phyloP scores from a whole-genome alignment of 2,797 vertebrate species.

The Danio tinwini region DNA sequence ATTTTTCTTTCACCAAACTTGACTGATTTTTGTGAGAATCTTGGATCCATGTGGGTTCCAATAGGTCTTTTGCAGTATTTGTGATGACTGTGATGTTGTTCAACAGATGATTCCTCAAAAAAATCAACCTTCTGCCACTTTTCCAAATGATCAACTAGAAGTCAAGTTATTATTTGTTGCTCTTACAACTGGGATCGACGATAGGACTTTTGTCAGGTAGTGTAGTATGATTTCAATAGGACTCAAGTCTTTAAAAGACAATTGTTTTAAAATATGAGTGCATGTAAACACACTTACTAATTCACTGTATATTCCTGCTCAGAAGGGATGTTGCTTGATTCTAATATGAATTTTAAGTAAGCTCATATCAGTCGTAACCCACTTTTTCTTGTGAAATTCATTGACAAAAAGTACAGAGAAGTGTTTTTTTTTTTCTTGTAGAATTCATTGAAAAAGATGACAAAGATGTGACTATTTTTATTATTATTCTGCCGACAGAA shows the following conservation, averaged over 20 bases:
- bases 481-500: neutral
- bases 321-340: slow-evolving; percentile 4
- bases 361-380: neutral
- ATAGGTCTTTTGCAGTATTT: too few species aligned
- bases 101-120: too few species aligned
- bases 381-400: neutral
- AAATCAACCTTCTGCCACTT: too few species aligned
- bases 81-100: too few species aligned
- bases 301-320: neutral
- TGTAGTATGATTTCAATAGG: neutral
- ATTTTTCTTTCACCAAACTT: too few species aligned
- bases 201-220: too few species aligned
- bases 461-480: neutral
- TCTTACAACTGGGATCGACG: too few species aligned
- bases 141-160: too few species aligned
- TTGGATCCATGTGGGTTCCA: too few species aligned
- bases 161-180: too few species aligned
- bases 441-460: neutral
- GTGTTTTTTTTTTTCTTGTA: neutral
- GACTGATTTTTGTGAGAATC: too few species aligned
- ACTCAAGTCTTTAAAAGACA: neutral
- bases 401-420: neutral
- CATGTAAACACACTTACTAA: neutral
- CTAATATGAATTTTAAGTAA: neutral
- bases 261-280: neutral